Percentiles rank a stretch among this genome's conserved stretches.
phyloP scores from a whole-genome alignment of 2,113 vertebrate genomes.

The Chaetops frenatus region DNA sequence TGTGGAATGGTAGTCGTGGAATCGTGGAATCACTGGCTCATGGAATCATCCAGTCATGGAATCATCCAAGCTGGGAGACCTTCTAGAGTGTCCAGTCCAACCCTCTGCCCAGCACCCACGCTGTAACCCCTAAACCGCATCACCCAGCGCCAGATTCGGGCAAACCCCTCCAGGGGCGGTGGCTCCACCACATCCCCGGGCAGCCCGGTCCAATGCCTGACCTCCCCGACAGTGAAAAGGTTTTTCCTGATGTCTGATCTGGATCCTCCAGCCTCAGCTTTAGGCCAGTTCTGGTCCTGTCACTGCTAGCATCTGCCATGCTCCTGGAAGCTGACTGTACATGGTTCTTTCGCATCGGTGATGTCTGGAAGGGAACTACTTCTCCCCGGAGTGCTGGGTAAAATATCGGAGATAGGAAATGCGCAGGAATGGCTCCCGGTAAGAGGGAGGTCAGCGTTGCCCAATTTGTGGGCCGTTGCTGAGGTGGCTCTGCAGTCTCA shows the following conservation, averaged over 20 bases:
- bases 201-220: not conserved
- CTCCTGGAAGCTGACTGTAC: fast-evolving
- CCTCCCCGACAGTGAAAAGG: not conserved
- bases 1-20: fast-evolving
- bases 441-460: fast-evolving
- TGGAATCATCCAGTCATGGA: not conserved
- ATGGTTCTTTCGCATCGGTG: fast-evolving
- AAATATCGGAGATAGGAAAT: not conserved
- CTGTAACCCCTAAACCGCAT: not conserved
- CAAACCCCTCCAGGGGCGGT: not conserved
- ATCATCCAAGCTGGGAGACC: fast-evolving
- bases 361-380: fast-evolving
- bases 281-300: not conserved
- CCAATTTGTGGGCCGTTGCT: fast-evolving
- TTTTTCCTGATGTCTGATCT: not conserved
- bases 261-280: not conserved
- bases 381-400: not conserved
- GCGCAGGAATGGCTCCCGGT: fast-evolving
- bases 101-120: not conserved
- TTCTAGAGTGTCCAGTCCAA: no score
- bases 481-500: fast-evolving
- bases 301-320: not conserved
- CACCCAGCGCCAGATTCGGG: not conserved
- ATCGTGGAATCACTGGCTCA: fast-evolving
- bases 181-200: not conserved